Base-by-base conservation (phyloP, 2,888 invertebrate species). In the Chrysolina haemoptera region DNA sequence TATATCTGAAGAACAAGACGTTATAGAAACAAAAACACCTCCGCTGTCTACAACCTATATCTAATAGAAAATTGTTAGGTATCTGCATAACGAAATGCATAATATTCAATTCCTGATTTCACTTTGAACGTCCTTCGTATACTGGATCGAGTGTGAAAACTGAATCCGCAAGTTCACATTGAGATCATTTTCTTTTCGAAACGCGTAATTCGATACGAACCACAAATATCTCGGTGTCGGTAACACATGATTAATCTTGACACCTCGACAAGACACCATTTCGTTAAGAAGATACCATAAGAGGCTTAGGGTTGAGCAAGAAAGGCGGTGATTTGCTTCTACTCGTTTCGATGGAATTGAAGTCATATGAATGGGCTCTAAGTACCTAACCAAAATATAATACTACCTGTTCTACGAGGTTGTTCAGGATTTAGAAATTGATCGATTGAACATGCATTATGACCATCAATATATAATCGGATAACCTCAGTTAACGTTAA, bases 191-290 rank as follows among this genome's bases (percentile, higher is more conserved):
- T 79, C 80, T 69, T 75, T 81, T 78, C 77, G 78, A 79, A 75
- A 76, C 74, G 74, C 74, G 80, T 82, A 84, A 83, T 77, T 76
- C 75, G 80, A 81, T 79, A 75, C 77, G 76, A 69, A 76, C 82
- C 80, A 77, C 81, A 79, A 81, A 81, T 78, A 79, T 78, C 76
- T 76, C 73, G 74, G 75, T 79, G 81, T 78, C 78, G 75, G 77
- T 79, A 80, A 81, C 81, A 80, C 79, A 80, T 84, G 83, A 83
- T 83, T 81, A 82, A 81, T 83, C 80, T 79, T 79, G 82, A 84
- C 83, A 84, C 83, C 81, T 80, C 77, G 71, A 75, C 69, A 73
- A 73, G 69, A 69, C 46, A 62, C 70, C 50, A 66, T 66, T 50
- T 50, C 66, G 16, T 66, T 66, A n/a, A 55, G 35, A 18, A 66